These are phyloP conservation scores for Petrolisthes cinctipes DNA, from an alignment of 2,888 invertebrate genomes.

Conservation along the genomic window DNA sequence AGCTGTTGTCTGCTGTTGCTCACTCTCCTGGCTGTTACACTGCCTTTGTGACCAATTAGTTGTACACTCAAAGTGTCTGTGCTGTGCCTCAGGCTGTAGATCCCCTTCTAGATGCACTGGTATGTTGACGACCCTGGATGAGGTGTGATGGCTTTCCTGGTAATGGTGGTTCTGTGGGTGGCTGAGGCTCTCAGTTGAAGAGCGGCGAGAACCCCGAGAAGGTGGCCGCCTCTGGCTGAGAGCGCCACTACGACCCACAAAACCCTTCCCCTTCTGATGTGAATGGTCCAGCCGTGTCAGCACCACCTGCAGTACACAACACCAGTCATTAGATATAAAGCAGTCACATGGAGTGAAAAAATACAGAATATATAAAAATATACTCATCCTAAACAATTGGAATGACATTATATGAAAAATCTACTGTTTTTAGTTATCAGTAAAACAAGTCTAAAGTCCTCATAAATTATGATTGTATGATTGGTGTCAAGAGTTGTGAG, in stretches of 20 bases:
- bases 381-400: neutral
- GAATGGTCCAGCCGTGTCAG: conserved; percentile 60
- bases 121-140: conserved; percentile 53
- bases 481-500: neutral
- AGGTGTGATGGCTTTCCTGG: conserved; percentile 17
- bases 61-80: neutral
- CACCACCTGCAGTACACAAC: conserved; percentile 43
- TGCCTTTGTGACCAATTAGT: neutral
- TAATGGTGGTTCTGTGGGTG: conserved; percentile 36
- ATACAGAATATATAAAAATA: neutral
- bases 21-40: neutral
- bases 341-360: neutral
- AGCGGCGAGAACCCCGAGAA: conserved; percentile 34
- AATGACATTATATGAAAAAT: neutral
- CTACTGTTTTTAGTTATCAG: too few relatives aligned
- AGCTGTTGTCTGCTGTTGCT: neutral
- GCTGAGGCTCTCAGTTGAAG: conserved; percentile 46
- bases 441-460: too few relatives aligned
- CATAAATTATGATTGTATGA: neutral
- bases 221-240: conserved; percentile 58
- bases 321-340: neutral
- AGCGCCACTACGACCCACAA: conserved; percentile 58
- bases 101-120: conserved; percentile 48
- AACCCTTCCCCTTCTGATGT: conserved; percentile 54
- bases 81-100: neutral